These are phyloP conservation scores for Macrosiphum euphorbiae DNA, from an alignment of 2,888 invertebrate species.

Conservation along the genomic window DNA sequence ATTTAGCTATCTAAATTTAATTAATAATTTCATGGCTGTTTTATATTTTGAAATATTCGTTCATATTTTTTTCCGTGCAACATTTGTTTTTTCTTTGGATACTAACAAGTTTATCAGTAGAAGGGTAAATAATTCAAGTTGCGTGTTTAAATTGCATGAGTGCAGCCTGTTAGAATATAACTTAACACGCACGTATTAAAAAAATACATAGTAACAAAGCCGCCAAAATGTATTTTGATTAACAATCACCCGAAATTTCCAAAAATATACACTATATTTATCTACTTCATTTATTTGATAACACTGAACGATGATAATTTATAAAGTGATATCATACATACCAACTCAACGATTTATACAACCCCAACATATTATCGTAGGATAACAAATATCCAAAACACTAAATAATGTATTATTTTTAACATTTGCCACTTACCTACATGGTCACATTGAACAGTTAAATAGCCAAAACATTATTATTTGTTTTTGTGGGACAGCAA, in stretches of 20 bases:
- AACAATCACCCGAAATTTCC: background rate
- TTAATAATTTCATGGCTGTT: conserved; percentile 38
- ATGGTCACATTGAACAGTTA: background rate
- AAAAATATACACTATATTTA: conserved; percentile 8
- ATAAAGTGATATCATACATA: background rate
- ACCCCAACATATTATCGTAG: background rate
- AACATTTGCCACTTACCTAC: background rate
- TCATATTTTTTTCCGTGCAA: conserved; percentile 49
- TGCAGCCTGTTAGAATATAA: conserved; percentile 36
- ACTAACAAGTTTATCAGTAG: conserved; percentile 60
- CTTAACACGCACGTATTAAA: conserved; percentile 55
- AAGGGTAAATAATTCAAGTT: conserved; percentile 55
- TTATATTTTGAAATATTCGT: conserved; percentile 32
- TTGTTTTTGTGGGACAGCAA: background rate
- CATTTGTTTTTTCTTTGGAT: conserved; percentile 35
- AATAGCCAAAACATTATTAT: background rate
- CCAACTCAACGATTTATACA: background rate
- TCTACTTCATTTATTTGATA: background rate
- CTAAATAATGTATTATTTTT: background rate
- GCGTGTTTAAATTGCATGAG: conserved; percentile 60
- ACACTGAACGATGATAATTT: background rate
- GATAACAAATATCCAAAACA: background rate
- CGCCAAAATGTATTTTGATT: conserved; percentile 33
- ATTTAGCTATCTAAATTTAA: conserved; percentile 26
- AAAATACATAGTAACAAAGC: conserved; percentile 20